phyloP scores from a whole-genome alignment of 2,797 vertebrate genomes.

The Furcifer pardalis region DNA sequence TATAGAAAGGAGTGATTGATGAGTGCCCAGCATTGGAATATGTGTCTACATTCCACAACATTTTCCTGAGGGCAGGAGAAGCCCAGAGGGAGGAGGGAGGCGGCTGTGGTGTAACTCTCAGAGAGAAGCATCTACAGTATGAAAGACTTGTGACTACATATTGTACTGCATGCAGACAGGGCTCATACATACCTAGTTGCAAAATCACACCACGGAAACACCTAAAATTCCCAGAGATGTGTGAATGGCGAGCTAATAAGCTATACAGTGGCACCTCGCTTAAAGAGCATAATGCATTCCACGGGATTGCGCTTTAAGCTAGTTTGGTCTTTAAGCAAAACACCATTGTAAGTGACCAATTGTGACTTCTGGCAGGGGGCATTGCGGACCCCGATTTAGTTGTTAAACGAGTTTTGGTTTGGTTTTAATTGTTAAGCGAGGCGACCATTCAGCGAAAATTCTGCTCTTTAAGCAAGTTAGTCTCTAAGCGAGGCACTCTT shows the following conservation, averaged over 20 bases:
- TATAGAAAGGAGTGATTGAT: constrained; percentile 25
- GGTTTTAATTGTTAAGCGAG: too few relatives aligned
- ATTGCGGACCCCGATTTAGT: too few relatives aligned
- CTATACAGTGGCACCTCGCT: too few relatives aligned
- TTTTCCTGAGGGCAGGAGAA: constrained; percentile 10
- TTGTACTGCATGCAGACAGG: not conserved
- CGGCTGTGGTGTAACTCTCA: not conserved
- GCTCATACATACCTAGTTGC: not conserved
- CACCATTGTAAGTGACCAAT: too few relatives aligned
- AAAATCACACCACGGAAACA: not conserved
- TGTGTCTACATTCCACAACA: constrained; percentile 21
- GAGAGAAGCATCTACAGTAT: not conserved
- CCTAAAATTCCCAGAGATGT: not conserved
- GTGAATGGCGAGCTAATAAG: not conserved
- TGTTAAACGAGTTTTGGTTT: too few relatives aligned
- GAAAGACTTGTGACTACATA: not conserved
- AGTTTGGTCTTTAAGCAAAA: too few relatives aligned
- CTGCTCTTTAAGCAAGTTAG: too few relatives aligned
- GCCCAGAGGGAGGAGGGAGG: not conserved
- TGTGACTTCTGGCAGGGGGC: too few relatives aligned
- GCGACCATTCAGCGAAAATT: too few relatives aligned
- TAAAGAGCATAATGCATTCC: too few relatives aligned
- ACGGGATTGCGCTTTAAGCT: too few relatives aligned
- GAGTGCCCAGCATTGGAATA: constrained; percentile 14
- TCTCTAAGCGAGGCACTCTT: too few relatives aligned